A percentile compares a stretch with the other conserved stretches of the same genome.
Conservation (phyloP, 2,113 vertebrate genomes). For the Ornithorhynchus anatinus region DNA sequence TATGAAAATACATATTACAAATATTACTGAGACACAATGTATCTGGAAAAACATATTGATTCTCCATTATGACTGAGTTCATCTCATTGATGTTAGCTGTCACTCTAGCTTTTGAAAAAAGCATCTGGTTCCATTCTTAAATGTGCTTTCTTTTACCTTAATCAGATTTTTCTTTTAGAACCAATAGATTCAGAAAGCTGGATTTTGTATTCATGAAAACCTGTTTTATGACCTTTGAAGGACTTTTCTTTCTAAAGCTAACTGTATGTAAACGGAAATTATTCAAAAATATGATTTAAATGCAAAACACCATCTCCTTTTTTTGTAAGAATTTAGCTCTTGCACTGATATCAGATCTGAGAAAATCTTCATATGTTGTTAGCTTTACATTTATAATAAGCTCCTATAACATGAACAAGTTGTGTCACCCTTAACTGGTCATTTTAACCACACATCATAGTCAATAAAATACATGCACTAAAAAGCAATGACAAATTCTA, state of each 20-base stretch:
- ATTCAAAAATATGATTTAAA: conserved; percentile 16
- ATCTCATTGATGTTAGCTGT: no score
- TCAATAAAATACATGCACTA: no score
- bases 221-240: conserved; percentile 4
- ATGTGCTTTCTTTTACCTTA: not conserved
- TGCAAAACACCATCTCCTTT: conserved; percentile 2
- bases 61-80: no score
- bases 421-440: conserved; percentile 37
- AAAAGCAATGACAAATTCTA: no score
- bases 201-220: conserved; percentile 11
- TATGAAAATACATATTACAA: no score
- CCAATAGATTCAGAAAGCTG: conserved; percentile 6
- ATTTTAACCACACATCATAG: conserved; percentile 35
- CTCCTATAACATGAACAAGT: conserved; percentile 17
- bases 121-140: not conserved
- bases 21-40: no score
- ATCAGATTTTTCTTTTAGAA: not conserved
- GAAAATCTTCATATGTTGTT: conserved; percentile 22
- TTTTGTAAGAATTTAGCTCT: not conserved
- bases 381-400: conserved; percentile 12
- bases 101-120: no score
- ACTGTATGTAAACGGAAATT: conserved; percentile 24
- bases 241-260: conserved; percentile 7
- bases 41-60: no score
- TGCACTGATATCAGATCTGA: not conserved